A percentile compares a stretch with the other conserved stretches of the same genome.
Conservation (phyloP, 1,140 invertebrate genomes). For the Anadara kagoshimensis region DNA sequence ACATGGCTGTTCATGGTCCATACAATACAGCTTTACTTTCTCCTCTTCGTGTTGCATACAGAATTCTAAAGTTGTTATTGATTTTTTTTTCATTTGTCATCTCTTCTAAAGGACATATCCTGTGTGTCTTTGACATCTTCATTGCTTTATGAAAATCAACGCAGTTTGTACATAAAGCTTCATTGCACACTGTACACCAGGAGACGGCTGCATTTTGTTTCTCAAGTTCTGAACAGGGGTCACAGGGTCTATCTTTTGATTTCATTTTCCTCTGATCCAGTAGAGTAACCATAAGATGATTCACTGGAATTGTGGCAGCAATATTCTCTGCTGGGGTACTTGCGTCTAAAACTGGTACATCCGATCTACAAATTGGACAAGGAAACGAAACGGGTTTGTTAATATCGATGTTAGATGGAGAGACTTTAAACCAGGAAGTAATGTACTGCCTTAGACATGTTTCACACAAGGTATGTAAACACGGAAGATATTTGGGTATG, state of each 20-base stretch:
- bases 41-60: slow-evolving; percentile 5
- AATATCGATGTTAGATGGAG: background rate
- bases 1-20: slow-evolving; percentile 10
- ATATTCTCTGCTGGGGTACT: background rate
- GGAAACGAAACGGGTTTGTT: background rate
- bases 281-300: background rate
- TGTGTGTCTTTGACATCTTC: background rate
- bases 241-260: background rate
- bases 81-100: background rate
- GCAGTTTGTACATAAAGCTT: background rate
- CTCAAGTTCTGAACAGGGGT: background rate
- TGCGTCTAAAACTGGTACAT: background rate
- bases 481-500: slow-evolving; percentile 10
- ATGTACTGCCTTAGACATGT: slow-evolving; percentile 3
- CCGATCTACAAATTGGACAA: slow-evolving; percentile 1
- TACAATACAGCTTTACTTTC: slow-evolving; percentile 7
- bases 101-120: background rate
- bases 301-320: background rate
- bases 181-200: background rate
- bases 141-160: background rate
- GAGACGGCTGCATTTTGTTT: background rate
- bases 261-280: background rate
- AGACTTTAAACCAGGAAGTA: background rate
- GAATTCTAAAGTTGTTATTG: background rate
- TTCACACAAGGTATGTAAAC: slow-evolving; percentile 18